Conservation (phyloP, 1,140 invertebrate genomes). For the Heliothis virescens region DNA sequence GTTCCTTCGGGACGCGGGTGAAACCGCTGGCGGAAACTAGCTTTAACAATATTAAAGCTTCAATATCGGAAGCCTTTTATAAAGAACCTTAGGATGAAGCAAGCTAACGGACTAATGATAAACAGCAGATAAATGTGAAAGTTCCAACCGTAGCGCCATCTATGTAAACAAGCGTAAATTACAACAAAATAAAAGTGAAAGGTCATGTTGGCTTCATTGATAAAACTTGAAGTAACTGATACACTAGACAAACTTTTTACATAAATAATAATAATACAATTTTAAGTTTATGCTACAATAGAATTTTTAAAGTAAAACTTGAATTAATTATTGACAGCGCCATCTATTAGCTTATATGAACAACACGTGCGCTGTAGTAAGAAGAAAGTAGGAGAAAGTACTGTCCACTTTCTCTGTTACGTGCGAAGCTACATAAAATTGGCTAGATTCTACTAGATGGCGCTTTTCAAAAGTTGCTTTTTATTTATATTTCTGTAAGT, state of each 20-base stretch:
- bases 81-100: no score
- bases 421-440: background rate
- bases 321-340: background rate
- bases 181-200: background rate
- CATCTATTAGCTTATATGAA: background rate
- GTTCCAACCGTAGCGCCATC: background rate
- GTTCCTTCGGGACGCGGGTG: no score
- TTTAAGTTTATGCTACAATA: no score
- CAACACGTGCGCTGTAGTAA: background rate
- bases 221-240: background rate
- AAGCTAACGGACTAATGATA: no score
- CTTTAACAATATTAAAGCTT: no score
- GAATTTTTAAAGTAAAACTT: background rate
- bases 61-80: no score
- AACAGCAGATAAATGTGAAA: no score
- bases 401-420: background rate
- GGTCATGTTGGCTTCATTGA: background rate
- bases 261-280: no score
- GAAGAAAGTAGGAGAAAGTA: slow-evolving; percentile 1
- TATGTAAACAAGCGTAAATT: background rate
- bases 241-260: background rate
- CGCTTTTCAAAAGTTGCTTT: background rate
- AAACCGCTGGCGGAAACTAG: no score
- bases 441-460: background rate
- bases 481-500: no score